A percentile compares a stretch with the other conserved stretches of the same genome.
These are phyloP conservation scores for Leuciscus idus DNA, from an alignment of 2,113 vertebrate genomes.

Conservation along the genomic window DNA sequence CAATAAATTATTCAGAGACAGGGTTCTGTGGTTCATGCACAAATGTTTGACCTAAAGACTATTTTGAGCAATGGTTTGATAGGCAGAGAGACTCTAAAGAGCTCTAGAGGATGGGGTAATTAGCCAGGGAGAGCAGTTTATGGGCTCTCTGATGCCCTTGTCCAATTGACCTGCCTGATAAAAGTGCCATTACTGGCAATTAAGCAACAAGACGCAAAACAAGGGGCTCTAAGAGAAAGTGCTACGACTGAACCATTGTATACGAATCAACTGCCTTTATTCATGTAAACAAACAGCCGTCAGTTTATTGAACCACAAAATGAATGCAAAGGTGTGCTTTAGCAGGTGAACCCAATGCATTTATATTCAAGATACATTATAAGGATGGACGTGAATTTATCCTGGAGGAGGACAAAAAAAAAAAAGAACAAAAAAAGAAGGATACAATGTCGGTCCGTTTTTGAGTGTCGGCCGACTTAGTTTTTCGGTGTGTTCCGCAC, in stretches of 20 bases:
- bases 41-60: constrained; percentile 39
- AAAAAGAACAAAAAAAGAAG: too few species aligned
- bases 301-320: background rate
- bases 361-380: background rate
- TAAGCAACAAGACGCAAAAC: constrained; percentile 57
- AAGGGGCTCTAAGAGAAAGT: constrained; percentile 40
- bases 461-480: too few species aligned
- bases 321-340: background rate
- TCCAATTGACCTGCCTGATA: constrained; percentile 57
- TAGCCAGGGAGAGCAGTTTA: constrained; percentile 45
- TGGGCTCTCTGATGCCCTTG: constrained; percentile 42
- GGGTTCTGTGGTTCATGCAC: constrained; percentile 8
- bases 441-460: too few species aligned
- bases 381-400: too few species aligned
- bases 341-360: background rate
- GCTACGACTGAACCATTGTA: constrained; percentile 6
- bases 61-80: constrained; percentile 55
- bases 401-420: too few species aligned
- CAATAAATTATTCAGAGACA: constrained; percentile 49
- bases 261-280: background rate
- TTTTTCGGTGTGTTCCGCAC: too few species aligned
- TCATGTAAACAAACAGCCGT: background rate
- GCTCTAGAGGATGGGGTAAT: constrained; percentile 46
- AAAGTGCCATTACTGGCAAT: constrained; percentile 59
- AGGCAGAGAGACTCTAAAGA: constrained; percentile 50